Base-by-base conservation (phyloP, 2,888 invertebrate genomes). In the Aelia acuminata region DNA sequence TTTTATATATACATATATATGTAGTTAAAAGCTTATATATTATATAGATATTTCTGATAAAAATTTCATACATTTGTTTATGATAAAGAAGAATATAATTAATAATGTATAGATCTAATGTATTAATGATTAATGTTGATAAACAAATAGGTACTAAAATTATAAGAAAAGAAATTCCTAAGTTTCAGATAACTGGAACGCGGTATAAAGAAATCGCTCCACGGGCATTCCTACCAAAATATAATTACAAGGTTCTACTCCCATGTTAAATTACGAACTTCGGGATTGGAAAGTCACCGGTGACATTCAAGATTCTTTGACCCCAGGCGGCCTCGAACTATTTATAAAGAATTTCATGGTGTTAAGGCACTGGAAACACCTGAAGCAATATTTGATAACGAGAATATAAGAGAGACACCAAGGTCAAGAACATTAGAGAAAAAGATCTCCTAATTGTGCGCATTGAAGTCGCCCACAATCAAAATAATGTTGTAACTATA, bases 281-380 rank as follows among this genome's bases (percentile, higher is more conserved):
- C 63, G 31, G 63, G 31, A 70, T 70, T 70, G 31, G 63, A 70
- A 70, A 70, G 63, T 70, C 35, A 35, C 5, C 63, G 31, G 63
- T 35, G 63, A 70, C 63, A 70, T 70, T 70, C 3, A 70, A 7
- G 31, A 18, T 20, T 20, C 31, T 35, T 35, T 35, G 2, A 20
- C 7, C 31, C 31, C 35, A 31, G 63, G 63, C 63, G 63, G 1
- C 63, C 63, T 70, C 63, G 63, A 70, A 20, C 63, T 35, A 70
- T 70, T 70, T 70, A 31, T 26, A 31, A 31, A 63, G 63, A 63
- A 63, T 63, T n/a, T 26, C 31, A 63, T 15, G 15, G 1, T 7
- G 43, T 13, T 35, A 35, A 13, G 63, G 63, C 15, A 18, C 2
- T 35, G 1, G 63, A 57, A 70, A 35, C 63, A 70, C 63, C 63